A percentile compares a stretch with the other conserved stretches of the same genome.
phyloP scores from a whole-genome alignment of 37 sponge, comb jelly and placozoan genomes.

The Dysidea cf. avara region DNA sequence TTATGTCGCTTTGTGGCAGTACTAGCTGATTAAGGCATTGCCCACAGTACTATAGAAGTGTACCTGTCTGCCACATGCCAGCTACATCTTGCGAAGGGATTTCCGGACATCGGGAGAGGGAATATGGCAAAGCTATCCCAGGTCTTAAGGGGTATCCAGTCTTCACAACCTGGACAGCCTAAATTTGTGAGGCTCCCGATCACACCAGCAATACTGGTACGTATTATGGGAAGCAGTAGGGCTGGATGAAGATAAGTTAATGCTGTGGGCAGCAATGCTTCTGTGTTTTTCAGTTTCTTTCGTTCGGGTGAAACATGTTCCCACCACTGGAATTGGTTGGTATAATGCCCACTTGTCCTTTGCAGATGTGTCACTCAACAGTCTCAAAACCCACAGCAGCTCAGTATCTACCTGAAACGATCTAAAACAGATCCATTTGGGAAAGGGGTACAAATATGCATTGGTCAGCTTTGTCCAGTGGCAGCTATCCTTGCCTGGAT shows the following conservation, averaged over 20 bases:
- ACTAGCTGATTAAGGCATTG: slow-evolving; percentile 1
- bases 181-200: slow-evolving; percentile 39
- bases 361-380: slow-evolving; percentile 20
- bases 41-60: slow-evolving; percentile 15
- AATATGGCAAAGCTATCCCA: not conserved
- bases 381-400: not conserved
- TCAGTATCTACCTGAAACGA: slow-evolving; percentile 11
- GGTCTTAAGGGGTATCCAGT: slow-evolving; percentile 2
- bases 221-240: not conserved
- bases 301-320: slow-evolving; percentile 31
- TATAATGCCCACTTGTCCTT: not conserved
- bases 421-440: slow-evolving; percentile 30
- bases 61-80: slow-evolving; percentile 43
- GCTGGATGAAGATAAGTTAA: not conserved
- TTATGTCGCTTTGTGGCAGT: slow-evolving; percentile 27
- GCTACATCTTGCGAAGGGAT: slow-evolving; percentile 6
- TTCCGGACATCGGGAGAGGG: not conserved
- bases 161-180: slow-evolving; percentile 13
- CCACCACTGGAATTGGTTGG: not conserved
- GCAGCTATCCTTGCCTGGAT: slow-evolving; percentile 24
- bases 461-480: slow-evolving; percentile 34
- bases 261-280: slow-evolving; percentile 49
- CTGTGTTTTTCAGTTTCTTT: slow-evolving; percentile 48
- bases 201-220: slow-evolving; percentile 42
- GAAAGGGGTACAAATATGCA: slow-evolving; percentile 2